Evolutionary conservation across 2,797 vertebrate genomes (phyloP).

Genomic region (Toxotes lorentzi): DNA sequence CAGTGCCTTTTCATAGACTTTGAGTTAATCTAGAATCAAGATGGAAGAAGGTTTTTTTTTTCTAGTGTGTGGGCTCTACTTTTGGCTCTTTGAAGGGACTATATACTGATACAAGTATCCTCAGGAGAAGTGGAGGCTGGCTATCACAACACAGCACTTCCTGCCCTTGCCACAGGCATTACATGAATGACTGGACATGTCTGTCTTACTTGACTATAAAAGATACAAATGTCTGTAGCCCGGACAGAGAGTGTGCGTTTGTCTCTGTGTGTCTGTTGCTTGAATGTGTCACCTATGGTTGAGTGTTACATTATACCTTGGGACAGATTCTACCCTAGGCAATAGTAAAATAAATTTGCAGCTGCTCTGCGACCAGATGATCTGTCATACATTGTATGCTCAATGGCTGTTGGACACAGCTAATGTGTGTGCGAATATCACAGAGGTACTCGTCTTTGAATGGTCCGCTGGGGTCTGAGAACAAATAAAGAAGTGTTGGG

Average conservation of each 20-base stretch:
- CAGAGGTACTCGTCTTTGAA: constrained; percentile 36
- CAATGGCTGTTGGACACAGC: constrained; percentile 24
- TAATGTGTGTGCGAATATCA: constrained; percentile 36
- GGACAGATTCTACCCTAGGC: constrained; percentile 33
- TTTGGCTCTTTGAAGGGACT: constrained; percentile 37
- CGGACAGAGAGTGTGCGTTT: background rate
- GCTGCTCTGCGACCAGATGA: constrained; percentile 40
- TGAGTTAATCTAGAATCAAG: constrained; percentile 53
- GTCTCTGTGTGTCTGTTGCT: constrained; percentile 8
- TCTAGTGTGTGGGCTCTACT: background rate
- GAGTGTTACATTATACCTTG: constrained; percentile 38
- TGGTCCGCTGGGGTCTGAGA: constrained; percentile 44
- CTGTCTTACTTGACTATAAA: constrained; percentile 39
- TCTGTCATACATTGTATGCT: constrained; percentile 54
- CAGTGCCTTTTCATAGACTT: constrained; percentile 27
- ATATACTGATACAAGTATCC: constrained; percentile 31
- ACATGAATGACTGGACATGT: background rate
- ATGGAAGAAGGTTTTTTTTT: constrained; percentile 21
- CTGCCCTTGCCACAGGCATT: constrained; percentile 36
- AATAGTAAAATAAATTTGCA: constrained; percentile 53
- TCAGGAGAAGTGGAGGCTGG: constrained; percentile 31
- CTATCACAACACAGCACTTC: constrained; percentile 61
- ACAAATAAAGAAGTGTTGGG: constrained; percentile 65
- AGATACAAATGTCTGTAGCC: constrained; percentile 24
- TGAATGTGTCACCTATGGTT: constrained; percentile 31